Conservation (phyloP, 2,888 invertebrate species). For the Ommatoiulus sabulosus region DNA sequence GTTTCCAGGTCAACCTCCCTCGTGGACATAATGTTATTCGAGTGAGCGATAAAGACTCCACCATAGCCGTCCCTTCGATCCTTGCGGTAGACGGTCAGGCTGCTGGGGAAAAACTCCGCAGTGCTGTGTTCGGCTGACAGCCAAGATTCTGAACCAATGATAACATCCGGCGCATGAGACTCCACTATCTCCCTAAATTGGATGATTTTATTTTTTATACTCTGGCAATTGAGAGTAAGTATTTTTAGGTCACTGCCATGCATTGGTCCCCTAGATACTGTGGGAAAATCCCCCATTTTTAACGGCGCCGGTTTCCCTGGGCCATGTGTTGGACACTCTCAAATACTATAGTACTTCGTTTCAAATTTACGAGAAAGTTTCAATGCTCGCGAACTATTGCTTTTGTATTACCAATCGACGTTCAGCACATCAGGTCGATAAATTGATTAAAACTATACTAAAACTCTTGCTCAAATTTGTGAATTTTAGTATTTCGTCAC, state of each 20-base stretch:
- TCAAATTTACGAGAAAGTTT: too few relatives aligned
- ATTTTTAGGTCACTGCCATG: neutral
- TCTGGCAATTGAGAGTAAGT: neutral
- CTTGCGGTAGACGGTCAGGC: neutral
- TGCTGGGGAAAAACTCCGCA: neutral
- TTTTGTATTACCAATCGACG: too few relatives aligned
- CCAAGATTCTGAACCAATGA: neutral
- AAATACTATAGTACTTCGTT: too few relatives aligned
- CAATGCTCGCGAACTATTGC: too few relatives aligned
- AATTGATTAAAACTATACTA: too few relatives aligned
- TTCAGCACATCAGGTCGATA: too few relatives aligned
- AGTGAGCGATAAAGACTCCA: neutral
- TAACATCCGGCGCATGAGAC: neutral
- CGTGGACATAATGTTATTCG: neutral
- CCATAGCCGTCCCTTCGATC: neutral
- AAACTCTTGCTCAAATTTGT: too few relatives aligned
- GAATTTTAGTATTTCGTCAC: too few relatives aligned
- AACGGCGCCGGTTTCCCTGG: too few relatives aligned
- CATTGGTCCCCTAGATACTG: neutral
- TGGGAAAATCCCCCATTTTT: too few relatives aligned
- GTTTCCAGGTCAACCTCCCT: neutral
- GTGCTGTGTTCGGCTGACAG: neutral
- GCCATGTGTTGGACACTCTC: too few relatives aligned
- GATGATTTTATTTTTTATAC: neutral
- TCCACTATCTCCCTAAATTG: neutral